Conservation (phyloP, 2,797 vertebrate species). For the Ceyx erithaca region DNA sequence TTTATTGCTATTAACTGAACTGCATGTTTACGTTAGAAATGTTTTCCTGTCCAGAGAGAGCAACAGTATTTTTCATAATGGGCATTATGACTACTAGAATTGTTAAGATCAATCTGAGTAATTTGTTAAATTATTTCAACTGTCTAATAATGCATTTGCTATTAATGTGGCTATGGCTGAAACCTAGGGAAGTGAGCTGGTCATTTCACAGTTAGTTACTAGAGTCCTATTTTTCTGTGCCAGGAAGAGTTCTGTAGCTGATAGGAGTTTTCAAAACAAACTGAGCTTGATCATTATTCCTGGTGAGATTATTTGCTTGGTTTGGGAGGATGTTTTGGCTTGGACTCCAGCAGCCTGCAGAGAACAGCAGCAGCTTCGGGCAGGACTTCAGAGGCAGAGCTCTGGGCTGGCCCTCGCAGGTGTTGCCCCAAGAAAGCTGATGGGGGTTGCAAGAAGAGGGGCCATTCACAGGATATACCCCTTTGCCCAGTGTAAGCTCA, state of each 20-base stretch:
- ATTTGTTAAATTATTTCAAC: slow-evolving; percentile 8
- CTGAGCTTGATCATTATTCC: not conserved
- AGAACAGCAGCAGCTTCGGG: not conserved
- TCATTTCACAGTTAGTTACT: slow-evolving; percentile 18
- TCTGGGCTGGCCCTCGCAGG: rapidly evolving
- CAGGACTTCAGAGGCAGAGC: not conserved
- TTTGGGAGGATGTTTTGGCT: not conserved
- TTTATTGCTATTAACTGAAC: slow-evolving; percentile 18
- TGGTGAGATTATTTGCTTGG: not conserved
- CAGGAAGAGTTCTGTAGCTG: slow-evolving; percentile 4
- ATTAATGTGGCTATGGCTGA: not conserved
- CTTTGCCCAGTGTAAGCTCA: rapidly evolving
- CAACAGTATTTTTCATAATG: not conserved
- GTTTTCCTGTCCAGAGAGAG: not conserved
- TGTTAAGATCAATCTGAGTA: not conserved
- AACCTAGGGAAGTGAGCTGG: slow-evolving; percentile 15
- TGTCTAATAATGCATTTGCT: not conserved
- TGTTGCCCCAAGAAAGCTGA: not conserved
- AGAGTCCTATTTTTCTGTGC: not conserved
- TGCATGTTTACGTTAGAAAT: not conserved
- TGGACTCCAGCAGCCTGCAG: not conserved
- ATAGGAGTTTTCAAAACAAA: slow-evolving; percentile 28
- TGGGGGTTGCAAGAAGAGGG: not conserved
- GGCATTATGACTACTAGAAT: not conserved
- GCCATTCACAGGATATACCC: rapidly evolving